phyloP scores from a whole-genome alignment of 2,797 vertebrate species.

The Geotrypetes seraphini region DNA sequence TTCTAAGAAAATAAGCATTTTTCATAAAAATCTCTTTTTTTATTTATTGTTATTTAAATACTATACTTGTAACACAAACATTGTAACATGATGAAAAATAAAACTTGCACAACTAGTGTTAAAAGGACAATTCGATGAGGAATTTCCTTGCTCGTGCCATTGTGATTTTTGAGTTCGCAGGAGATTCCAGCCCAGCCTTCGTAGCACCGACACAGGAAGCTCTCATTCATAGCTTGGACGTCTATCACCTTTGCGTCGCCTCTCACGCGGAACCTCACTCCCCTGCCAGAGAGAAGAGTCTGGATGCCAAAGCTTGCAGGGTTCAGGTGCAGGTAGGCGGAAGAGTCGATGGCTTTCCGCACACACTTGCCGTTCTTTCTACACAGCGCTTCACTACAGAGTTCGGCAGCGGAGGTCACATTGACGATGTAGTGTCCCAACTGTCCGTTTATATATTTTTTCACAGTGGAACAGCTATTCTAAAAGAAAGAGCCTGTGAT shows the following conservation, averaged over 20 bases:
- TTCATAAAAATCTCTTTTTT: no score
- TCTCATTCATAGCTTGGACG: slow-evolving; percentile 67
- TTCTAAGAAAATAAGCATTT: no score
- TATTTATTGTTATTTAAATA: not conserved
- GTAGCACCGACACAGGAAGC: slow-evolving; percentile 80
- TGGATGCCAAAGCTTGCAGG: slow-evolving; percentile 58
- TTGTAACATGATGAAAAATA: no score
- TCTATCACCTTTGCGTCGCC: slow-evolving; percentile 52
- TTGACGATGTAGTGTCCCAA: slow-evolving; percentile 79
- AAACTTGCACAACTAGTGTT: slow-evolving; percentile 5
- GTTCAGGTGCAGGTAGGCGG: slow-evolving; percentile 69
- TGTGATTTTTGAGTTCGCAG: slow-evolving; percentile 64
- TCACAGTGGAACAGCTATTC: slow-evolving; percentile 72
- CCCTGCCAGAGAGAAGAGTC: not conserved
- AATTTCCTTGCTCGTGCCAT: slow-evolving; percentile 13
- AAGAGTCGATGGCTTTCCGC: slow-evolving; percentile 58
- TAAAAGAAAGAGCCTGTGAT: slow-evolving; percentile 24
- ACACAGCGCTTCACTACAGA: slow-evolving; percentile 80
- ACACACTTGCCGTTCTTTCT: slow-evolving; percentile 78
- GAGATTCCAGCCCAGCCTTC: slow-evolving; percentile 74
- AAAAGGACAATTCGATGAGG: slow-evolving; percentile 6
- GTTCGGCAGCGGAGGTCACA: slow-evolving; percentile 76
- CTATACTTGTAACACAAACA: not conserved
- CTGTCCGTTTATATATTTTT: slow-evolving; percentile 64
- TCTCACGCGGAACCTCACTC: slow-evolving; percentile 48